These are phyloP conservation scores for Coremacera marginata DNA, from an alignment of 2,888 invertebrate species.

Conservation along the genomic window DNA sequence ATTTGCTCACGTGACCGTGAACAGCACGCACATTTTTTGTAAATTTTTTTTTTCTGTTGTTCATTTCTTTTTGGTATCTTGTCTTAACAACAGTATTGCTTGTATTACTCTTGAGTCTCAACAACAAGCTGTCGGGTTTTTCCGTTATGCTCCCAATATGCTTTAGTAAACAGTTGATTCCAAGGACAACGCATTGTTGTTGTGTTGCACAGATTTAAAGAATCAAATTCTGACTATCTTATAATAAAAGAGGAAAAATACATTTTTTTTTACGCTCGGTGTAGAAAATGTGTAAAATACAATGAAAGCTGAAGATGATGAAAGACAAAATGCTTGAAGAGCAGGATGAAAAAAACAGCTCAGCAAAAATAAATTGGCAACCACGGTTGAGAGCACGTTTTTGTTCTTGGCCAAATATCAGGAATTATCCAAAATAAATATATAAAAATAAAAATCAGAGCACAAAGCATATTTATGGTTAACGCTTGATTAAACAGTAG, in stretches of 20 bases:
- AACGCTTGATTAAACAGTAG: background rate
- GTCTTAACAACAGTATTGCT: background rate
- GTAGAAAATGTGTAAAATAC: background rate
- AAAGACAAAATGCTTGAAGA: background rate
- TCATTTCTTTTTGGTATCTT: background rate
- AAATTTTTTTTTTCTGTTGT: background rate
- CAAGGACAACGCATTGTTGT: slow-evolving; percentile 4
- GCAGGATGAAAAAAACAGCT: background rate
- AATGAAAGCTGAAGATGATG: slow-evolving; percentile 4
- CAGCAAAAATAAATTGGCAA: background rate
- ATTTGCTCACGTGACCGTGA: background rate
- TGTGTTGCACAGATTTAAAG: slow-evolving; percentile 1
- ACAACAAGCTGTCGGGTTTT: background rate
- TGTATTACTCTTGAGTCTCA: background rate
- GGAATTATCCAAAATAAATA: background rate
- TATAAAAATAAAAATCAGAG: background rate
- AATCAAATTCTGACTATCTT: slow-evolving; percentile 11
- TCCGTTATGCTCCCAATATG: background rate
- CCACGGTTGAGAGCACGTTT: too few species aligned
- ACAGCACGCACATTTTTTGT: background rate
- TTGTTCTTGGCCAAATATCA: too few species aligned
- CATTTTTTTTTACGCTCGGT: background rate
- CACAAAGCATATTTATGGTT: background rate
- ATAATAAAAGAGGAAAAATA: background rate
- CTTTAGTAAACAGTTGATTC: slow-evolving; percentile 20